A percentile compares a stretch with the other conserved stretches of the same genome.
These are phyloP conservation scores for Andrena camellia DNA, from an alignment of 2,888 invertebrate species.

Conservation along the genomic window DNA sequence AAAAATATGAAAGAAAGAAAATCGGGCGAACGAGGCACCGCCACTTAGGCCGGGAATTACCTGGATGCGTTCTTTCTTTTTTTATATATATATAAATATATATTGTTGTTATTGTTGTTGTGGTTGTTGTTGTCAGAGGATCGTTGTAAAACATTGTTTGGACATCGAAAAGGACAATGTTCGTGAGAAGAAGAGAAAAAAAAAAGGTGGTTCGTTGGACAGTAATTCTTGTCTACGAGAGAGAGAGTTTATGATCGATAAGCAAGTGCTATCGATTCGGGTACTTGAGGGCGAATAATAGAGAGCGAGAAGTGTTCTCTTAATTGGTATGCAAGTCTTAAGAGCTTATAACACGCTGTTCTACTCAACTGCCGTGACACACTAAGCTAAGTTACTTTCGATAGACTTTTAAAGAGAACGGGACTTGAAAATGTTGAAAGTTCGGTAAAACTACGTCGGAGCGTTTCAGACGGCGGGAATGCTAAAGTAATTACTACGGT, in stretches of 20 bases:
- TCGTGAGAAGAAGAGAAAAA: constrained; percentile 13
- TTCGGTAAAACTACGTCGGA: constrained; percentile 28
- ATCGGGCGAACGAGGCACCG: constrained; percentile 63
- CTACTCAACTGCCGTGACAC: constrained; percentile 64
- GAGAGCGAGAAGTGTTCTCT: constrained; percentile 68
- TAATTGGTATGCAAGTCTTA: constrained; percentile 71
- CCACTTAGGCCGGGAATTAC: constrained; percentile 74
- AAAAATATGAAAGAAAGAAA: background rate
- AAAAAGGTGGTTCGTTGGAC: constrained; percentile 47
- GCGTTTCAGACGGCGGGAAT: constrained; percentile 33
- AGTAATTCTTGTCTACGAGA: constrained; percentile 58
- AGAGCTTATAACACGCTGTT: constrained; percentile 68
- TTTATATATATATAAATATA: background rate
- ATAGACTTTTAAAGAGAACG: constrained; percentile 19
- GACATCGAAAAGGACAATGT: constrained; percentile 59
- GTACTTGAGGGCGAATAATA: constrained; percentile 65
- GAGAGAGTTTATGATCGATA: constrained; percentile 64
- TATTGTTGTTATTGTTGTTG: no score
- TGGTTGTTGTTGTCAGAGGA: constrained; percentile 5
- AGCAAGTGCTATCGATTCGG: constrained; percentile 68
- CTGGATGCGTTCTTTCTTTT: constrained; percentile 65
- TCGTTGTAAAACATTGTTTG: constrained; percentile 18
- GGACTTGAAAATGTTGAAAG: constrained; percentile 45
- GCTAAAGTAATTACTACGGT: constrained; percentile 57
- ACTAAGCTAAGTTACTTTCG: constrained; percentile 65